These are phyloP conservation scores for Sclerurus mexicanus DNA, from an alignment of 2,113 vertebrate genomes.

Conservation along the genomic window DNA sequence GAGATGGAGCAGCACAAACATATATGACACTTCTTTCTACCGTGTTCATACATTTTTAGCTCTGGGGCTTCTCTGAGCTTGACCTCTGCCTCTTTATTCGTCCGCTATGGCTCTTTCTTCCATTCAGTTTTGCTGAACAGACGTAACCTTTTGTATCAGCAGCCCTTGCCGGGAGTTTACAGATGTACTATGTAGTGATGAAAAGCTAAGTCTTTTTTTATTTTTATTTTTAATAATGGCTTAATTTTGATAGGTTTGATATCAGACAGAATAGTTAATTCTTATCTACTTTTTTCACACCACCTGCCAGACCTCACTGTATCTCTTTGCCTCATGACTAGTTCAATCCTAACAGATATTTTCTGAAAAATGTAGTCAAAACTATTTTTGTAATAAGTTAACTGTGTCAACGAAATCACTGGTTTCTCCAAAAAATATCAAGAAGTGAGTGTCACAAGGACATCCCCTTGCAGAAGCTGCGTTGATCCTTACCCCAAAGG, in stretches of 20 bases:
- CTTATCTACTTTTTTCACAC: neutral
- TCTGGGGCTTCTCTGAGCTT: neutral
- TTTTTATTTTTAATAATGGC: neutral
- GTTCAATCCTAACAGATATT: neutral
- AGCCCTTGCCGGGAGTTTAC: neutral
- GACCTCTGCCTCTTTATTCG: neutral
- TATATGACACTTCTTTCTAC: neutral
- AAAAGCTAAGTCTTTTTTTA: neutral
- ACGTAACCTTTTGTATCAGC: neutral
- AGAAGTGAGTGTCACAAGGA: neutral
- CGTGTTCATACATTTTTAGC: neutral
- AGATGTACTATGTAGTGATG: neutral
- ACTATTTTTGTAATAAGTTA: neutral
- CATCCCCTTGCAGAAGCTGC: neutral
- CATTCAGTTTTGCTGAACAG: neutral
- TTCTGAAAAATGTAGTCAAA: neutral
- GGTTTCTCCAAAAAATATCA: neutral
- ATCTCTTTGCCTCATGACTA: neutral
- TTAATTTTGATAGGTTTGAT: neutral
- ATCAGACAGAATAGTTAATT: neutral
- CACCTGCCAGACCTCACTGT: neutral
- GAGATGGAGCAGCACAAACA: neutral
- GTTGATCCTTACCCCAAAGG: neutral
- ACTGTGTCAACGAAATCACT: neutral
- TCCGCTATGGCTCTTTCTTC: neutral